A percentile compares a stretch with the other conserved stretches of the same genome.
Conservation (phyloP, 2,888 invertebrate species). For the Dryomyza anilis region DNA sequence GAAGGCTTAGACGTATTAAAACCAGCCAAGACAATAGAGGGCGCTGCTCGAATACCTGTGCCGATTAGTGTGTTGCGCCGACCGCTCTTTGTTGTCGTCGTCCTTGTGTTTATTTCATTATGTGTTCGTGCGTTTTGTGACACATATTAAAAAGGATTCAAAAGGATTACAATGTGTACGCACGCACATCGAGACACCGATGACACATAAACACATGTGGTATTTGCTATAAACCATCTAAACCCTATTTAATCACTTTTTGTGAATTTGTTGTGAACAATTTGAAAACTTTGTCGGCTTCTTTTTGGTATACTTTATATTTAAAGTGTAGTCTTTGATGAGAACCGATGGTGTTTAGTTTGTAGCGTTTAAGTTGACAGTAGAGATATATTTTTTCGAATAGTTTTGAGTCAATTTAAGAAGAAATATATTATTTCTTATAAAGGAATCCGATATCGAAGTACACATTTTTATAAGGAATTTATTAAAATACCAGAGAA, state of each 20-base stretch:
- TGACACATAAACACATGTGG: too few relatives aligned
- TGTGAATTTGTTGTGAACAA: neutral
- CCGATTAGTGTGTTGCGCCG: neutral
- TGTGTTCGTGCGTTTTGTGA: neutral
- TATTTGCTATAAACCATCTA: neutral
- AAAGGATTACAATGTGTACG: slow-evolving; percentile 21
- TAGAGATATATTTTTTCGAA: too few relatives aligned
- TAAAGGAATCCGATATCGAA: too few relatives aligned
- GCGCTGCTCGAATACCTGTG: neutral
- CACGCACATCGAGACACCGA: too few relatives aligned
- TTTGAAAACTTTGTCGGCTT: neutral
- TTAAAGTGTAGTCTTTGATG: neutral
- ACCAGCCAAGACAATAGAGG: neutral
- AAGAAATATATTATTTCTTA: too few relatives aligned
- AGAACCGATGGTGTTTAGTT: too few relatives aligned
- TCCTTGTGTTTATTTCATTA: neutral
- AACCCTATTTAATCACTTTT: neutral
- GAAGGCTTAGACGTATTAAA: neutral
- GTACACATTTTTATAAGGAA: too few relatives aligned
- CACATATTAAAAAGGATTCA: slow-evolving; percentile 20
- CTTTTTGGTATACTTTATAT: neutral
- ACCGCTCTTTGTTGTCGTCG: neutral
- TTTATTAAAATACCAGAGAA: too few relatives aligned
- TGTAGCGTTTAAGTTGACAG: too few relatives aligned
- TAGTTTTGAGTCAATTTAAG: too few relatives aligned